A percentile compares a stretch with the other conserved stretches of the same genome.
Conservation (phyloP, 2,888 invertebrate species). For the Trichogramma dendrolimi region DNA sequence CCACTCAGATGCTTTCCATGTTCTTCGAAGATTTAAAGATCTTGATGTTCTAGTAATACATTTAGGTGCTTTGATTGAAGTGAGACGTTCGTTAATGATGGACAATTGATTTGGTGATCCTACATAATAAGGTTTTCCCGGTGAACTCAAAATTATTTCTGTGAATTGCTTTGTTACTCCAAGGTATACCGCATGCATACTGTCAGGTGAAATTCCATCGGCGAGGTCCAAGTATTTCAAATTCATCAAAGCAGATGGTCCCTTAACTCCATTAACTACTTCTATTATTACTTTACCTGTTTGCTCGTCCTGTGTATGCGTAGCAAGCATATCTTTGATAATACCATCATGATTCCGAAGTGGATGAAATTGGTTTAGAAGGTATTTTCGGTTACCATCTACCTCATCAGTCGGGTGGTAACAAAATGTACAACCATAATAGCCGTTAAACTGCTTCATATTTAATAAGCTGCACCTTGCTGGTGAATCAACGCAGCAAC, state of each 20-base stretch:
- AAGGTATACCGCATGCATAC: conserved; percentile 27
- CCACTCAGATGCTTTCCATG: conserved; percentile 30
- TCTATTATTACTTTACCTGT: not conserved
- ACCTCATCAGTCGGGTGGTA: conserved; percentile 17
- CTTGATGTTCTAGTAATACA: conserved; percentile 20
- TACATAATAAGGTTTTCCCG: conserved; percentile 10
- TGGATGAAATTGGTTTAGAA: conserved; percentile 3
- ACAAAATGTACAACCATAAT: conserved; percentile 25
- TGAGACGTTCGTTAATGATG: conserved; percentile 19
- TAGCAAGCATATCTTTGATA: not conserved
- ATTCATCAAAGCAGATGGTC: conserved; percentile 17
- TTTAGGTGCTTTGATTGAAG: conserved; percentile 19
- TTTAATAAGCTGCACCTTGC: conserved; percentile 18
- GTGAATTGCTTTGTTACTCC: conserved; percentile 22
- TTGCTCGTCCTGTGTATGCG: not conserved
- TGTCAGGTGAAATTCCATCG: conserved; percentile 27
- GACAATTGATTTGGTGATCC: conserved; percentile 15
- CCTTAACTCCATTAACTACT: conserved; percentile 19
- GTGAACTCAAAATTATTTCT: not conserved
- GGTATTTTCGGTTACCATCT: conserved; percentile 12
- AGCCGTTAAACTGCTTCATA: conserved; percentile 23
- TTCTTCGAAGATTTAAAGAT: conserved; percentile 7
- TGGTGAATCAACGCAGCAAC: conserved; percentile 20
- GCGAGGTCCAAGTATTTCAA: conserved; percentile 27
- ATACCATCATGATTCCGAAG: conserved; percentile 15